A percentile compares a stretch with the other conserved stretches of the same genome.
These are phyloP conservation scores for western clawed frog (Xenopus tropicalis) DNA, from an alignment of 2,113 vertebrate species.

Conservation along the genomic window DNA sequence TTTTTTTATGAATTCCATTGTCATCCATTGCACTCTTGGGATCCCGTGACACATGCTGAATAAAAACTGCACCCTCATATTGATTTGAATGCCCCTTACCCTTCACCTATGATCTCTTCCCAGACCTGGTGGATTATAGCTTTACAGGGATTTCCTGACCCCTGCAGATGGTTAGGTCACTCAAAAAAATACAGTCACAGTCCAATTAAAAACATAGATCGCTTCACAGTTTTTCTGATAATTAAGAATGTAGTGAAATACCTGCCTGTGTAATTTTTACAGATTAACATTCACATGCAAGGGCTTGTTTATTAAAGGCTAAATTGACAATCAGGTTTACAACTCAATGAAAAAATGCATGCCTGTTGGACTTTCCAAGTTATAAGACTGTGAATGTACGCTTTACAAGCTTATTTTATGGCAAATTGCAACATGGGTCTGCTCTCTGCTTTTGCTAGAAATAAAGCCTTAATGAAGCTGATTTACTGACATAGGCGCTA, in stretches of 20 bases:
- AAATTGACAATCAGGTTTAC: too few species aligned
- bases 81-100: slow-evolving; percentile 25
- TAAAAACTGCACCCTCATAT: slow-evolving; percentile 32
- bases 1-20: slow-evolving; percentile 12
- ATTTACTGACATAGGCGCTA: too few species aligned
- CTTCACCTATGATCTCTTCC: slow-evolving; percentile 31
- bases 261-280: too few species aligned
- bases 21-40: slow-evolving; percentile 12
- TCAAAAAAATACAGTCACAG: slow-evolving; percentile 15
- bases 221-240: slow-evolving; percentile 4
- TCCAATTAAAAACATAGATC: slow-evolving; percentile 38
- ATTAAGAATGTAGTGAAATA: neutral
- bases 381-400: too few species aligned
- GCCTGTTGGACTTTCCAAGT: too few species aligned
- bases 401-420: too few species aligned
- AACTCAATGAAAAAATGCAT: too few species aligned
- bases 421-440: too few species aligned
- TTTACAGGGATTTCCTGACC: slow-evolving; percentile 37
- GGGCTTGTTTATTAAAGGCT: too few species aligned
- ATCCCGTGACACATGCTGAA: slow-evolving; percentile 19
- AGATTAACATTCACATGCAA: too few species aligned
- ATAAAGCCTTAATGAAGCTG: too few species aligned
- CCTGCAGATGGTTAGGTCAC: slow-evolving; percentile 24
- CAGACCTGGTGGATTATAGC: slow-evolving; percentile 37
- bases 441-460: too few species aligned